Conservation (phyloP, 2,888 invertebrate species). For the Prosopocoilus inquinatus region DNA sequence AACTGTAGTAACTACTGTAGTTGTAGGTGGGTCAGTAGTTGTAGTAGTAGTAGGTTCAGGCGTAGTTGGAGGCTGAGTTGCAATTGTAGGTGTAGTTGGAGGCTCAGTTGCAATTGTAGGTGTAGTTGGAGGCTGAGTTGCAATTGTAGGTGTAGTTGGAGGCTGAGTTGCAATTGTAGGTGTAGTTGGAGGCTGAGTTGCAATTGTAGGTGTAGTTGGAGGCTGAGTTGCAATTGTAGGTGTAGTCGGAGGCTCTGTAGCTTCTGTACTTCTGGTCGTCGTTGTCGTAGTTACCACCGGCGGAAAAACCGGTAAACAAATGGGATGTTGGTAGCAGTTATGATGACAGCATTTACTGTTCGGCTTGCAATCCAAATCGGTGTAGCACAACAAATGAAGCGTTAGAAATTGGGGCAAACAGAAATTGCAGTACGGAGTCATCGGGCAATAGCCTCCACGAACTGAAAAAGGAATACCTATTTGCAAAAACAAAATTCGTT, state of each 20-base stretch:
- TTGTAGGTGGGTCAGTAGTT: neutral
- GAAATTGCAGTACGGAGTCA: too few relatives aligned
- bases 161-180: neutral
- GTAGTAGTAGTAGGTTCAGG: slow-evolving; percentile 5
- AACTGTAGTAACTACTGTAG: neutral
- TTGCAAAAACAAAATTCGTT: too few relatives aligned
- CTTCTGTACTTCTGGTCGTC: neutral
- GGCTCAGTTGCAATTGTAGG: neutral
- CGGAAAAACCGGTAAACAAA: too few relatives aligned
- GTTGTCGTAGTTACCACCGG: neutral
- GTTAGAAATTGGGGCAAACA: too few relatives aligned
- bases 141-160: too few relatives aligned
- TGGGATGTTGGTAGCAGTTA: too few relatives aligned
- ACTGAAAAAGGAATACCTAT: too few relatives aligned
- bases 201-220: neutral
- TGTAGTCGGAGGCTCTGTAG: neutral
- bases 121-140: neutral
- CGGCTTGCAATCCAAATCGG: too few relatives aligned
- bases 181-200: neutral
- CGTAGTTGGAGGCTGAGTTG: neutral
- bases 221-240: neutral
- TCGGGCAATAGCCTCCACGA: too few relatives aligned
- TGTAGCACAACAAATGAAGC: too few relatives aligned
- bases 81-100: slow-evolving; percentile 2
- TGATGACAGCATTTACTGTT: too few relatives aligned